phyloP scores from a whole-genome alignment of 2,797 vertebrate genomes.

The Petrocephalus schoutedeni region DNA sequence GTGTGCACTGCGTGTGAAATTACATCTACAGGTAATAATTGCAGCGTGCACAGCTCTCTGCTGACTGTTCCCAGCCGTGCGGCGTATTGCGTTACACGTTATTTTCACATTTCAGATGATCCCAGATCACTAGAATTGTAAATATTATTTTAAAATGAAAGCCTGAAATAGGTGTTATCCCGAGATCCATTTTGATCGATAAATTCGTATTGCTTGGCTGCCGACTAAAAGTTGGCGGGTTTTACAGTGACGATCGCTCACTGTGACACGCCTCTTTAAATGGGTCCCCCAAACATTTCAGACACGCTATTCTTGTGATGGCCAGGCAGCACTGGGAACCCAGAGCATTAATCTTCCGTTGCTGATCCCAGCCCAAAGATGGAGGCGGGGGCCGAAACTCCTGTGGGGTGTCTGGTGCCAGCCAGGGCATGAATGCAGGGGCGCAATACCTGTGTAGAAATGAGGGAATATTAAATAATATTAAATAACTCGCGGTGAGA shows the following conservation, averaged over 20 bases:
- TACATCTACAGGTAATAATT: background rate
- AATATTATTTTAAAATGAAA: background rate
- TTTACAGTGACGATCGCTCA: background rate
- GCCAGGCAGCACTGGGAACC: background rate
- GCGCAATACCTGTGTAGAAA: background rate
- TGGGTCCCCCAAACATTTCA: background rate
- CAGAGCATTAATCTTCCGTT: background rate
- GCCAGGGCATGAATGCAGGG: background rate
- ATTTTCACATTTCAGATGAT: background rate
- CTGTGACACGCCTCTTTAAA: background rate
- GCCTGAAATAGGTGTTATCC: background rate
- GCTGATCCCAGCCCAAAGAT: background rate
- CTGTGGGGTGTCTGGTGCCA: background rate
- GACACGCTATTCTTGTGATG: background rate
- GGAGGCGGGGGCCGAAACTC: background rate
- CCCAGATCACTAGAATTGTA: background rate
- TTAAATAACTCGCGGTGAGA: background rate
- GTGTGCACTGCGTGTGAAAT: conserved; percentile 5
- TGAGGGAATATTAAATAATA: background rate
- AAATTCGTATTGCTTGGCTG: background rate
- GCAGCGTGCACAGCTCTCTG: background rate
- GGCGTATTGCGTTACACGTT: background rate
- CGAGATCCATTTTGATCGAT: background rate
- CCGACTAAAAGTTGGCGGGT: background rate
- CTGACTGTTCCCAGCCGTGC: background rate